phyloP scores from a whole-genome alignment of 2,113 vertebrate genomes.

The Ciconia boyciana region DNA sequence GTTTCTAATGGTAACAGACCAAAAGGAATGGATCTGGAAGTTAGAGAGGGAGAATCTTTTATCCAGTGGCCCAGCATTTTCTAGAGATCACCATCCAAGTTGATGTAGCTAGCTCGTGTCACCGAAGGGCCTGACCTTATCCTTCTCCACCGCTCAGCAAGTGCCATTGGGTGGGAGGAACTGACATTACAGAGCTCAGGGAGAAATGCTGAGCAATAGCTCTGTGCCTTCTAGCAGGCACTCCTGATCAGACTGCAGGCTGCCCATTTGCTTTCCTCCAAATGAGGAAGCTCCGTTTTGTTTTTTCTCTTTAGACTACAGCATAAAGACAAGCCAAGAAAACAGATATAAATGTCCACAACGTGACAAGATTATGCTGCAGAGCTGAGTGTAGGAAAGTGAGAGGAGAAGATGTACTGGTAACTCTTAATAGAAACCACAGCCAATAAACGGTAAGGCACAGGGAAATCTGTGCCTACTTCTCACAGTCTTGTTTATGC shows the following conservation, averaged over 20 bases:
- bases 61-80: rapidly evolving
- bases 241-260: not conserved
- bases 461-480: not conserved
- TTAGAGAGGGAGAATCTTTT: not conserved
- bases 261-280: not conserved
- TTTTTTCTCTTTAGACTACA: not conserved
- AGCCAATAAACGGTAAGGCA: not conserved
- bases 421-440: not conserved
- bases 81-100: not conserved
- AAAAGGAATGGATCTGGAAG: not conserved
- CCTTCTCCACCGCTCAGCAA: not conserved
- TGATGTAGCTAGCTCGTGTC: not conserved
- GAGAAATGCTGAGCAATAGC: constrained; percentile 9
- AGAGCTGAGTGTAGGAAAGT: not conserved
- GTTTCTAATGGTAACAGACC: not conserved
- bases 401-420: not conserved
- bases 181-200: not conserved
- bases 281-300: not conserved
- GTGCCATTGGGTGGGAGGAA: not conserved
- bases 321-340: not conserved
- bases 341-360: not conserved
- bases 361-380: not conserved
- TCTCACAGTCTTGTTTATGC: not conserved
- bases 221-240: constrained; percentile 1
- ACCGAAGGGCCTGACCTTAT: not conserved